These are phyloP conservation scores for Antennarius maculatus DNA, from an alignment of 2,797 vertebrate species.

Conservation along the genomic window DNA sequence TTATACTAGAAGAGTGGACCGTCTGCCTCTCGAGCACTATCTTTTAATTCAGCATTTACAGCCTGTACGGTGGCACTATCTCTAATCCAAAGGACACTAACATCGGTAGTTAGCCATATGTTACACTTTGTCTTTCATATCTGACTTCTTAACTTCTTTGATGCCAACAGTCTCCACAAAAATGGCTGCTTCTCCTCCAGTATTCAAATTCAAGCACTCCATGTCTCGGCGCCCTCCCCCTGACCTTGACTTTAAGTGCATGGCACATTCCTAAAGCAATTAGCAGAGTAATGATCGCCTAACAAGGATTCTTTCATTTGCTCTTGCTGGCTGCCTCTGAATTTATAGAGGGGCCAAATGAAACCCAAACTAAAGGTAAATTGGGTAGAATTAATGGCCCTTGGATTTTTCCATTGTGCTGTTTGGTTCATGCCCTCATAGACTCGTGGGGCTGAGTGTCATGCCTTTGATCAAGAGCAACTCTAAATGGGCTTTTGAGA, in stretches of 20 bases:
- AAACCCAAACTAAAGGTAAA: constrained; percentile 86
- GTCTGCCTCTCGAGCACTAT: constrained; percentile 38
- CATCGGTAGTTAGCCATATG: constrained; percentile 71
- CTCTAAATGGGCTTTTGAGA: constrained; percentile 74
- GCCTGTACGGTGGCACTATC: constrained; percentile 49
- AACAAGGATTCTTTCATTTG: constrained; percentile 87
- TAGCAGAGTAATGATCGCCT: constrained; percentile 84
- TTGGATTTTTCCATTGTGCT: constrained; percentile 80
- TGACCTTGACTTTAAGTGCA: constrained; percentile 85
- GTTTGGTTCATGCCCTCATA: constrained; percentile 69
- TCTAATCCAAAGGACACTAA: constrained; percentile 70
- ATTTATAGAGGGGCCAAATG: constrained; percentile 84
- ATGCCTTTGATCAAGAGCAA: constrained; percentile 82
- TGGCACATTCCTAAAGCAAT: constrained; percentile 84
- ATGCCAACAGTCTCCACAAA: constrained; percentile 57
- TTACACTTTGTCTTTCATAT: constrained; percentile 81
- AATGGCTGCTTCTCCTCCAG: constrained; percentile 72
- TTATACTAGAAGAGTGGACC: constrained; percentile 54
- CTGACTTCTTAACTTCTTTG: constrained; percentile 74
- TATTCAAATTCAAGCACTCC: constrained; percentile 78
- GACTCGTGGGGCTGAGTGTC: constrained; percentile 76
- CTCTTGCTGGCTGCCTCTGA: constrained; percentile 80
- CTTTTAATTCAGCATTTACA: constrained; percentile 52
- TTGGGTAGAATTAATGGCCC: constrained; percentile 86
- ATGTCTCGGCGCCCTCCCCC: constrained; percentile 65